Evolutionary conservation across 2,113 vertebrate genomes (phyloP), one percentile per base, ranked within the genome.

Genomic region (Chunga burmeisteri): DNA sequence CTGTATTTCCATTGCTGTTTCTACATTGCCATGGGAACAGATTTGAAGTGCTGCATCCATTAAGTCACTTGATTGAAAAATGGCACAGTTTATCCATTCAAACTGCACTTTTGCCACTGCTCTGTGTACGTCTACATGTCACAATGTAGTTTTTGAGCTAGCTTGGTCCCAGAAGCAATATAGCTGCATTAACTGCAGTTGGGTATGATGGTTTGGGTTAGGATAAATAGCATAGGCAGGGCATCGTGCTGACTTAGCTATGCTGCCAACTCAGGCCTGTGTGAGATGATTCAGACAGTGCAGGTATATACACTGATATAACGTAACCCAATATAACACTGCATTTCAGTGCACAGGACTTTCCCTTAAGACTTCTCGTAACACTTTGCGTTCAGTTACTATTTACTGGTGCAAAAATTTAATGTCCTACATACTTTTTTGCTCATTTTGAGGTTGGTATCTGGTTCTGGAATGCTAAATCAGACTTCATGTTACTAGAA

Each of bases 1-100:
- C 59, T 71, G 61, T 94, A 68, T 95, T 91, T 84, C 92, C 83
- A 77, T 44, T 88, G 73, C 86, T 94, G 50, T 72, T 96, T 89
- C 94, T 82, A 13, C 89, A 95, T 97, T 93, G 93, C 97, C 96
- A 97, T 97, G 97, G 97, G 94, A 97, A 97, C 96, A 96, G 91
- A 93, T 88, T 75, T 96, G 86, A 91, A 96, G 96, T 87, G 89
- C 89, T 93, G 93, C 93, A 96, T 97, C 95, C 94, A 92, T 96
- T 97, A 95, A 95, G 81, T 85, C 81, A 86, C 65, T 94, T 94
- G 78, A 90, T 91, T 88, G 90, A 94, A 84, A 94, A 95, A 94
- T 86, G 85, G 75, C 94, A 95, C 67, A 49, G 81, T 85, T 94
- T 91, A 61, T 73, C 84, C 71, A 9, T 94, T 93, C 94, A 86